These are phyloP conservation scores for Magallana gigas DNA, from an alignment of 1,140 invertebrate species.

Conservation along the genomic window DNA sequence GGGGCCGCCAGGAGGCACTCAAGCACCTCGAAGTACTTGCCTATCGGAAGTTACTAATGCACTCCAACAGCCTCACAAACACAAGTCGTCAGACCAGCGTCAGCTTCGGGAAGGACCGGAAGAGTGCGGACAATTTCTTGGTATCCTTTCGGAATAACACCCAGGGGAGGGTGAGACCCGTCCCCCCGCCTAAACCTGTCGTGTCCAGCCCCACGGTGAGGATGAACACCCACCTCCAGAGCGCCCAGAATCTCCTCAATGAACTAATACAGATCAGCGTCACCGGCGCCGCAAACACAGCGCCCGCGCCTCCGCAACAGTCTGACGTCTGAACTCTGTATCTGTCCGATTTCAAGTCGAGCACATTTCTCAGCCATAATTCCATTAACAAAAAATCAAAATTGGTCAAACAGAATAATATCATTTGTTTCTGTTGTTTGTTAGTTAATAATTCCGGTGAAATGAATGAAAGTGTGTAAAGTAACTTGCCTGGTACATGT, in stretches of 20 bases:
- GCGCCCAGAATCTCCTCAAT: neutral
- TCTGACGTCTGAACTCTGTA: neutral
- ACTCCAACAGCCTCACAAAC: neutral
- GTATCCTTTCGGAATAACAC: neutral
- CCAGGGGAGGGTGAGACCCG: neutral
- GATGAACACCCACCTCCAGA: neutral
- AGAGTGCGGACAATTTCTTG: neutral
- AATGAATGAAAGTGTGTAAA: too few relatives aligned
- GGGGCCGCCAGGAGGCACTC: neutral
- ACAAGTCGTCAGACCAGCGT: neutral
- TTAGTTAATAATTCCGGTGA: too few relatives aligned
- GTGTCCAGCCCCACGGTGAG: neutral
- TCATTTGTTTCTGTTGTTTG: too few relatives aligned
- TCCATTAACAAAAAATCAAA: too few relatives aligned
- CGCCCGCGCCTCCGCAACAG: neutral
- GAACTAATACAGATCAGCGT: neutral
- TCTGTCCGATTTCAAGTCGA: too few relatives aligned
- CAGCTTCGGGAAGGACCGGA: neutral
- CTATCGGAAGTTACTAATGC: neutral
- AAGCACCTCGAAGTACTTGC: neutral
- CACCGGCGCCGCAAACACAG: neutral
- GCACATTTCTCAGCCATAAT: too few relatives aligned
- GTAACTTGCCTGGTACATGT: too few relatives aligned
- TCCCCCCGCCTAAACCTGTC: neutral
- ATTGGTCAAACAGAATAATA: too few relatives aligned